Conservation (phyloP, 2,797 vertebrate species). For the Vespertilio murinus region DNA sequence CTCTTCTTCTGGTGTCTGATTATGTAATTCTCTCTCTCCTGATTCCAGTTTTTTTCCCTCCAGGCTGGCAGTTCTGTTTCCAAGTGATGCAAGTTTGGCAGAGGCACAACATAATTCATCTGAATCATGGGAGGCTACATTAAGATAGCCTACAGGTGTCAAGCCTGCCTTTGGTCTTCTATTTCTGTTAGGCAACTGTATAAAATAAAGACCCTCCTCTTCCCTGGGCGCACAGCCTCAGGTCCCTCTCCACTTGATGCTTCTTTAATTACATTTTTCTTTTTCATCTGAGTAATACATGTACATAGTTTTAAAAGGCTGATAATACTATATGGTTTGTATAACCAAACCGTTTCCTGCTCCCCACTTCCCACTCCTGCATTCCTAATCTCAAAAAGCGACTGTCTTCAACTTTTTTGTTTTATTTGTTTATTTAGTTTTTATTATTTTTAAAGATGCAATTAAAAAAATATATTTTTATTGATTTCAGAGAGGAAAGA, state of each 20-base stretch:
- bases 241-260: not conserved
- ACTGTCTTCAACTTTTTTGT: not conserved
- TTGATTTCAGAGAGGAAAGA: no score
- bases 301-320: not conserved
- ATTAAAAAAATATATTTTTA: not conserved
- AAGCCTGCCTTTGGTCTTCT: not conserved
- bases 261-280: not conserved
- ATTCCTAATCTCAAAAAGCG: not conserved
- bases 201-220: not conserved
- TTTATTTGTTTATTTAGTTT: not conserved
- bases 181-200: not conserved
- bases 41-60: not conserved
- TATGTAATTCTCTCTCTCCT: no score
- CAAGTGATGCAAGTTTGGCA: not conserved
- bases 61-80: not conserved
- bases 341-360: not conserved
- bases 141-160: not conserved
- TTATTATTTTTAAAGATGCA: no score
- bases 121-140: not conserved
- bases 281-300: not conserved
- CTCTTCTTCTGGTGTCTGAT: no score
- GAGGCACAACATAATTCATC: not conserved
- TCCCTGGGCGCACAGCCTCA: no score
- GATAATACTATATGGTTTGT: not conserved
- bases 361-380: rapidly evolving